Conservation (phyloP, 2,113 vertebrate genomes). For the Eptesicus fuscus region DNA sequence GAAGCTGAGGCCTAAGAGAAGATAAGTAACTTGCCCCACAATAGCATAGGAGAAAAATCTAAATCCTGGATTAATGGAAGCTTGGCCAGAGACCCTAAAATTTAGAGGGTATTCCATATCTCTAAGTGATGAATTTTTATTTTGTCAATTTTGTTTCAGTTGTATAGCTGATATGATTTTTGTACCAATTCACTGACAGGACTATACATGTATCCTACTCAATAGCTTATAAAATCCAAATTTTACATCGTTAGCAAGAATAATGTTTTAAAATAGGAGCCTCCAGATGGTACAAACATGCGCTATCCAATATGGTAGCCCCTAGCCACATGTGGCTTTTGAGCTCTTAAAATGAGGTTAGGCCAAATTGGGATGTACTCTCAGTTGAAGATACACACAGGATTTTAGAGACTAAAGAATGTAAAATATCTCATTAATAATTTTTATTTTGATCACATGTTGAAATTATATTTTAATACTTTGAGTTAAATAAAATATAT, state of each 20-base stretch:
- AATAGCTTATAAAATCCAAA: slow-evolving; percentile 4
- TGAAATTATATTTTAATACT: background rate
- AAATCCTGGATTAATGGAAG: background rate
- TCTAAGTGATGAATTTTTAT: background rate
- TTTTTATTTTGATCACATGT: background rate
- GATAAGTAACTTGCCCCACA: background rate
- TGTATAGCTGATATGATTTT: background rate
- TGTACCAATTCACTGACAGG: background rate
- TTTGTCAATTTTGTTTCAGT: background rate
- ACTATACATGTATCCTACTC: background rate
- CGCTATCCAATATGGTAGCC: background rate
- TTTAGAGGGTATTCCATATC: background rate
- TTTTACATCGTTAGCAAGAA: slow-evolving; percentile 15
- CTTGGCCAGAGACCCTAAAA: background rate
- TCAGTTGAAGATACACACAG: background rate
- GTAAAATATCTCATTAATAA: background rate
- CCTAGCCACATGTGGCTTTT: background rate
- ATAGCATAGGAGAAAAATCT: background rate
- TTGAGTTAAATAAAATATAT: background rate
- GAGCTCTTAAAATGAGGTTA: background rate
- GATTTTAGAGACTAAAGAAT: background rate
- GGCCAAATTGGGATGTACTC: background rate
- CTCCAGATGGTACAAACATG: slow-evolving; percentile 6
- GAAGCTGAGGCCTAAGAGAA: background rate
- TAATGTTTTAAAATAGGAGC: slow-evolving; percentile 39